phyloP scores from a whole-genome alignment of 2,888 invertebrate species.

The Erebia ligea region DNA sequence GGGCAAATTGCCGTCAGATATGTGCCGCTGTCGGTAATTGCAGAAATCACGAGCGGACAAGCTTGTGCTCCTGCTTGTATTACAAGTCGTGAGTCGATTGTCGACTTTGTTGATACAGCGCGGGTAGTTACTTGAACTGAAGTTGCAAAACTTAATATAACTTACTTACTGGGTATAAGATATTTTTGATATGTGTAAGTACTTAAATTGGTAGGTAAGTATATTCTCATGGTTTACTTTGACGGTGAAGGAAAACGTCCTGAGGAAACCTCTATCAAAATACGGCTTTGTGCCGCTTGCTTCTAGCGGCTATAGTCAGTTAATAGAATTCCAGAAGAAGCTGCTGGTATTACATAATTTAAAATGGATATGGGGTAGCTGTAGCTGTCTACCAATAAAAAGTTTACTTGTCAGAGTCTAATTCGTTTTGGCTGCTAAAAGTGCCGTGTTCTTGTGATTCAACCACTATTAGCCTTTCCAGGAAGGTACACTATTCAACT shows the following conservation, averaged over 20 bases:
- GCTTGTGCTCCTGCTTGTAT: conserved; percentile 45
- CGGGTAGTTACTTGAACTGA: neutral
- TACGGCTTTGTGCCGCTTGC: no score
- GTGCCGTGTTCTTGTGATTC: conserved; percentile 5
- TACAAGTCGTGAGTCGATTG: conserved; percentile 32
- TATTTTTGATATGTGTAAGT: neutral
- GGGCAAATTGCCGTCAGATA: conserved; percentile 80
- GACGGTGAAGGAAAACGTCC: no score
- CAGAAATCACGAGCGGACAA: conserved; percentile 66
- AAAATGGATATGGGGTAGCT: no score
- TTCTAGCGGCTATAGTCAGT: no score
- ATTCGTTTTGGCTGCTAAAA: conserved; percentile 18
- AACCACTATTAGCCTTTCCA: conserved; percentile 27
- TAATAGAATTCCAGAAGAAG: no score
- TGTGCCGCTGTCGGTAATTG: conserved; percentile 79
- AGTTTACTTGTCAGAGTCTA: conserved; percentile 17
- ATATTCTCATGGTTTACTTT: no score
- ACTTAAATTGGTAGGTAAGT: no score
- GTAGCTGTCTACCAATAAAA: neutral
- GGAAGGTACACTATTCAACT: conserved; percentile 13
- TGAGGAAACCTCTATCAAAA: no score
- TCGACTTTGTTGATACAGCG: conserved; percentile 15
- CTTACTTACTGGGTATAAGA: neutral
- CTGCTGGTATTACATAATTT: no score
- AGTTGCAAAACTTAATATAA: neutral